Percentiles rank a stretch among this genome's conserved stretches.
Conservation (phyloP, 2,888 invertebrate genomes). For the Melinopterus prodromus region DNA sequence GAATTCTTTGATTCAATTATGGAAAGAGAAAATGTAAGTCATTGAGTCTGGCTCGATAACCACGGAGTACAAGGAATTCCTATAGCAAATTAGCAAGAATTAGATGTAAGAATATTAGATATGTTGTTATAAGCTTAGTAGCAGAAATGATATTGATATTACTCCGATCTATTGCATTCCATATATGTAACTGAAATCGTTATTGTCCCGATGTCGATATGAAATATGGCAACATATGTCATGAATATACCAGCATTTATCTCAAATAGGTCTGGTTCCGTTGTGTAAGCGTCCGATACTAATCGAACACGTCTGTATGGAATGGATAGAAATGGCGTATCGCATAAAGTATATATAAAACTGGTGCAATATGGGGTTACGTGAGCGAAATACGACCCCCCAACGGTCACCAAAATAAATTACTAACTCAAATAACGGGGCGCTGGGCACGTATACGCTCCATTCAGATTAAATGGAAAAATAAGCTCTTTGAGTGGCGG, state of each 20-base stretch:
- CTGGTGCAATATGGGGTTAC: conserved; percentile 20
- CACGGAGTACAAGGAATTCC: too few species aligned
- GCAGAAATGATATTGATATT: too few species aligned
- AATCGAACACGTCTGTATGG: not conserved
- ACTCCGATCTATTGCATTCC: too few species aligned
- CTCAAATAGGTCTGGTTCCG: not conserved
- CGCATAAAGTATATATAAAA: not conserved
- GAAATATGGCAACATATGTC: not conserved
- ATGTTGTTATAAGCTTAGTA: too few species aligned
- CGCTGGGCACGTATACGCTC: conserved; percentile 22
- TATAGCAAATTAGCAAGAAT: too few species aligned
- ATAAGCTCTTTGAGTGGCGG: conserved; percentile 22
- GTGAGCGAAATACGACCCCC: conserved; percentile 16
- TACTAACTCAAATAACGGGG: conserved; percentile 24
- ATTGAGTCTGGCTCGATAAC: too few species aligned
- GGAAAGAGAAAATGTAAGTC: too few species aligned
- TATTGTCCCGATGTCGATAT: not conserved
- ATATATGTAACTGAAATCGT: not conserved
- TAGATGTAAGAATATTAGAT: too few species aligned
- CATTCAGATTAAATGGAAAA: conserved; percentile 27
- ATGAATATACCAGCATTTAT: not conserved
- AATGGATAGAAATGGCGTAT: not conserved
- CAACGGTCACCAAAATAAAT: conserved; percentile 25
- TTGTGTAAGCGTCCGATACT: not conserved
- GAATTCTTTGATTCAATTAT: too few species aligned